Base-by-base conservation (phyloP, 2,797 vertebrate genomes). In the Eutrigla gurnardus region DNA sequence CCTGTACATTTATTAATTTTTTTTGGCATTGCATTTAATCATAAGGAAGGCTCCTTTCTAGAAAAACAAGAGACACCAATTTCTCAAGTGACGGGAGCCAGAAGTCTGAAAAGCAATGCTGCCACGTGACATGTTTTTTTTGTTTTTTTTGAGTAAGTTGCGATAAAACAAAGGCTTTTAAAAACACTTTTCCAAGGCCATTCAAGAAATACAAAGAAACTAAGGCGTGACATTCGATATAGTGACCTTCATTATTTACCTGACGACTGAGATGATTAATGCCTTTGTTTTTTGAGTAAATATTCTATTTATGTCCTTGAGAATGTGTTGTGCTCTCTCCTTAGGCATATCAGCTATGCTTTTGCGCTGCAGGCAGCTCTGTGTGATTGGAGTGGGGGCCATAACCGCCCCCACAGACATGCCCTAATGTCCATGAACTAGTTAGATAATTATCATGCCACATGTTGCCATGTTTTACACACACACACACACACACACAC, bases 281-380 rank as follows among this genome's bases (percentile, higher is more conserved):
- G 33, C 8, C 32, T 53, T 55, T 66, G n/a, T 40, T 45, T 43
- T 65, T 63, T 40, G 15, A 42, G 33, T 46, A 50, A 40, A 64
- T 67, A 64, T 46, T 67, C 10, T 2, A 10, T 63, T 46, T 62
- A 15, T 49, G 49, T 36, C 59, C 45, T 15, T 78, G 59, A 57
- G 39, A 68, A 8, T 45, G 53, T 9, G 2, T 13, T 40, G 5
- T 45, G 25, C 17, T 13, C 25, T 59, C n/a, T 59, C 32, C 39
- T 54, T 32, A 8, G 11, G 17, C 33, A n/a, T 14, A 63, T 42
- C 6, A 35, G 60, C 59, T 37, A 53, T 32, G 14, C 53, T 54
- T 70, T 43, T 40, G 7, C 8, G 52, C 43, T 63, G 59, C 50
- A 68, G 55, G 39, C 33, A 40, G 54, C 15, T 55, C 45, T 45